These are phyloP conservation scores for Myodes glareolus DNA, from an alignment of 2,113 vertebrate species.

Conservation along the genomic window DNA sequence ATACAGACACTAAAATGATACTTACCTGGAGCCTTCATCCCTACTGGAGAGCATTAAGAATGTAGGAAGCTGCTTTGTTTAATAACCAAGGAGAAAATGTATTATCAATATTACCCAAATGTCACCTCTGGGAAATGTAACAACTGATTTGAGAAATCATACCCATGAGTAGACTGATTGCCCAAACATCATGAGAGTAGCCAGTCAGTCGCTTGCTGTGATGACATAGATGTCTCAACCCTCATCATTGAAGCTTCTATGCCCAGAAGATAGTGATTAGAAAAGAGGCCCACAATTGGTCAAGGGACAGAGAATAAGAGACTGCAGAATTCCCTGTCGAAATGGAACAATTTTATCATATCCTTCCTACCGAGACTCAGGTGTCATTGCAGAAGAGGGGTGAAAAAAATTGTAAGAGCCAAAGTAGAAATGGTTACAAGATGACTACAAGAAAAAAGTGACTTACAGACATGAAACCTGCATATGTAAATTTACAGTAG, in stretches of 20 bases:
- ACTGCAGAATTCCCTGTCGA: background rate
- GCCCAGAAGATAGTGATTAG: background rate
- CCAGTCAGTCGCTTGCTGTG: too few relatives aligned
- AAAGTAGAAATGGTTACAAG: background rate
- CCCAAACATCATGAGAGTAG: background rate
- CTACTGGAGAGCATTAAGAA: background rate
- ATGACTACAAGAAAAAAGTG: too few relatives aligned
- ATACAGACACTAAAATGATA: background rate
- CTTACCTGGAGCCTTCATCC: background rate
- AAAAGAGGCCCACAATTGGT: background rate
- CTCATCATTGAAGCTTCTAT: background rate
- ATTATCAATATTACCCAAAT: background rate
- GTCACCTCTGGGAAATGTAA: background rate
- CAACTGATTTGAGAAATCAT: background rate
- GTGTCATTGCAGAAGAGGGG: background rate
- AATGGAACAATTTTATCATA: background rate
- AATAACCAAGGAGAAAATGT: background rate
- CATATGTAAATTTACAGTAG: background rate
- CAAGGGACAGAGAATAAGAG: background rate
- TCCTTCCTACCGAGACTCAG: background rate
- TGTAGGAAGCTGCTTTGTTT: background rate
- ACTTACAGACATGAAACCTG: background rate
- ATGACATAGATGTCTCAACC: background rate
- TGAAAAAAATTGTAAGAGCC: background rate
- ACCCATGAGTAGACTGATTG: background rate